Evolutionary conservation across 2,113 vertebrate species (phyloP).

Genomic region (Cyprinodon tularosa): DNA sequence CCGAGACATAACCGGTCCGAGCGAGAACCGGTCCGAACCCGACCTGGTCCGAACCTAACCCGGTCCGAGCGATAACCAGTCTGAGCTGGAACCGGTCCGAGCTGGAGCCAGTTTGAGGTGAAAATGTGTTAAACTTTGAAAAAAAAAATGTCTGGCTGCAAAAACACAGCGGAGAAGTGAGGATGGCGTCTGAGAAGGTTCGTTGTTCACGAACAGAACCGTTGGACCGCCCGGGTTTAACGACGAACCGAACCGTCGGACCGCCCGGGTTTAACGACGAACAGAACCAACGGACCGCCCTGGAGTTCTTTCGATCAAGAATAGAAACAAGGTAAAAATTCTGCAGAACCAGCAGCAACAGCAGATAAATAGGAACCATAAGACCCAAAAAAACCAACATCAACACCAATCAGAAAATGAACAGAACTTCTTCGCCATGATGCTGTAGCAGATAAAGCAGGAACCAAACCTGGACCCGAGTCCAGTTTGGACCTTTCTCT

Average conservation of each 20-base stretch:
- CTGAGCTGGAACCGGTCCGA: no score
- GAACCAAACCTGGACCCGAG: constrained; percentile 19
- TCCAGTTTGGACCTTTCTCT: constrained; percentile 16
- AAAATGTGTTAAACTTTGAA: constrained; percentile 22
- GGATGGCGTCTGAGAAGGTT: no score
- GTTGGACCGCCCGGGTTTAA: no score
- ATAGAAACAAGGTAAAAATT: not conserved
- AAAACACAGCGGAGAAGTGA: not conserved
- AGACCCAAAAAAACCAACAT: constrained; percentile 20
- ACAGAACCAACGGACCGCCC: no score
- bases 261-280: no score
- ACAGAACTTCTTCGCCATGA: constrained; percentile 30
- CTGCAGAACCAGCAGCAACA: constrained; percentile 12
- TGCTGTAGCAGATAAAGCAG: constrained; percentile 20
- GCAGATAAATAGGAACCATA: constrained; percentile 53
- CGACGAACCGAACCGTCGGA: no score
- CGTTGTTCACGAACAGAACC: no score
- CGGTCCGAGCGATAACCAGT: no score
- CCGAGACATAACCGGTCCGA: no score
- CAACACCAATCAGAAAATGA: constrained; percentile 31
- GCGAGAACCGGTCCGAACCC: no score
- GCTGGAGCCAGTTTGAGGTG: constrained; percentile 10
- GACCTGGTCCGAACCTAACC: no score
- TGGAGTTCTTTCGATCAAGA: not conserved
- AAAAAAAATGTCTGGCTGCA: not conserved